These are phyloP conservation scores for Actenoides hombroni DNA, from an alignment of 2,113 vertebrate species.

Conservation along the genomic window DNA sequence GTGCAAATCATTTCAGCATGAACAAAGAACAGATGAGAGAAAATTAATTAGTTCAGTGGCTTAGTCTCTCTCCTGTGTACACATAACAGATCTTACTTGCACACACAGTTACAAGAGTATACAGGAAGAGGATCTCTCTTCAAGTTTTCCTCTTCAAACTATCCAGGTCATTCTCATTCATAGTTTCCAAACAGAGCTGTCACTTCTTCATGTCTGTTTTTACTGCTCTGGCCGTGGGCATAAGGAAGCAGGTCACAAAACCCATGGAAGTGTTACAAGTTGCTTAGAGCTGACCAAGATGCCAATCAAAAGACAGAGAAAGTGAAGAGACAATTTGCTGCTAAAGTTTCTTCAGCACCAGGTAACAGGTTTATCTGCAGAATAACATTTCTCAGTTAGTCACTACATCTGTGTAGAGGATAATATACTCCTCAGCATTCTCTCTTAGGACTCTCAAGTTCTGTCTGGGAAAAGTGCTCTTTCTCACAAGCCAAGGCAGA, in stretches of 20 bases:
- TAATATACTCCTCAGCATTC: fast-evolving
- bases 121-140: not conserved
- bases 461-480: not conserved
- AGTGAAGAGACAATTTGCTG: not conserved
- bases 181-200: not conserved
- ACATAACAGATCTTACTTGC: not conserved
- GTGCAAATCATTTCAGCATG: not conserved
- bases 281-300: not conserved
- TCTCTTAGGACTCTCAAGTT: not conserved
- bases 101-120: not conserved
- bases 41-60: not conserved
- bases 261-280: not conserved
- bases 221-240: not conserved
- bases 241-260: not conserved
- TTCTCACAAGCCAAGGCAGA: not conserved
- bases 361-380: not conserved
- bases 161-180: not conserved
- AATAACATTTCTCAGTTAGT: not conserved
- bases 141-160: not conserved
- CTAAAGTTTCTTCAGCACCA: not conserved
- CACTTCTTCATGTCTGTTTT: not conserved
- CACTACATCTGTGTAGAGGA: not conserved
- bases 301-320: not conserved
- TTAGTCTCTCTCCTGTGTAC: not conserved
- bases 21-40: slow-evolving; percentile 18